phyloP scores from a whole-genome alignment of 2,113 vertebrate genomes.

The Erinaceus europaeus region DNA sequence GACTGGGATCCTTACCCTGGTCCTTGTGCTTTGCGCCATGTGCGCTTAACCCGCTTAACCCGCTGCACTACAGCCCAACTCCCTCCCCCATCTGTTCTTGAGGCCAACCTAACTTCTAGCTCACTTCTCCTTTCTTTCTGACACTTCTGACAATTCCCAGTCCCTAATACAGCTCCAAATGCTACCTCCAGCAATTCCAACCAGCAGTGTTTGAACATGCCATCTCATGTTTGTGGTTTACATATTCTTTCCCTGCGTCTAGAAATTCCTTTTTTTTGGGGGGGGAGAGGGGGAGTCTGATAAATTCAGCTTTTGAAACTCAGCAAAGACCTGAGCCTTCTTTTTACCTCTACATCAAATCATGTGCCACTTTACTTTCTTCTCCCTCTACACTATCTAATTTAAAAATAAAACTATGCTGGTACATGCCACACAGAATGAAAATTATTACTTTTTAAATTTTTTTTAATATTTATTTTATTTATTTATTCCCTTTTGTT shows the following conservation, averaged over 20 bases:
- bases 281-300: too few relatives aligned
- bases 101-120: neutral
- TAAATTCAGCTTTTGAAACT: neutral
- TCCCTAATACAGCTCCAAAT: neutral
- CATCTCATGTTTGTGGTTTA: neutral
- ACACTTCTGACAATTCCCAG: neutral
- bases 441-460: neutral
- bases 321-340: conserved; percentile 5
- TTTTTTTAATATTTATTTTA: too few relatives aligned
- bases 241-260: neutral
- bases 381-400: neutral
- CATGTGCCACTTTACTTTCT: neutral
- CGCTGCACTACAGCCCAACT: too few relatives aligned
- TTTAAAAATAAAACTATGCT: neutral
- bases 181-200: neutral
- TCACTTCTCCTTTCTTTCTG: neutral
- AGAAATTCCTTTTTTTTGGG: neutral
- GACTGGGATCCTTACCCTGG: too few relatives aligned
- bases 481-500: too few relatives aligned
- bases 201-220: neutral
- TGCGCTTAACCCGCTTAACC: too few relatives aligned
- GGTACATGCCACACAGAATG: neutral
- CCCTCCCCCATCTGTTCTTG: too few relatives aligned
- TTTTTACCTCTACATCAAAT: neutral
- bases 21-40: too few relatives aligned